Evolutionary conservation across 2,888 invertebrate species (phyloP).

Genomic region (Mellilla xanthometata): DNA sequence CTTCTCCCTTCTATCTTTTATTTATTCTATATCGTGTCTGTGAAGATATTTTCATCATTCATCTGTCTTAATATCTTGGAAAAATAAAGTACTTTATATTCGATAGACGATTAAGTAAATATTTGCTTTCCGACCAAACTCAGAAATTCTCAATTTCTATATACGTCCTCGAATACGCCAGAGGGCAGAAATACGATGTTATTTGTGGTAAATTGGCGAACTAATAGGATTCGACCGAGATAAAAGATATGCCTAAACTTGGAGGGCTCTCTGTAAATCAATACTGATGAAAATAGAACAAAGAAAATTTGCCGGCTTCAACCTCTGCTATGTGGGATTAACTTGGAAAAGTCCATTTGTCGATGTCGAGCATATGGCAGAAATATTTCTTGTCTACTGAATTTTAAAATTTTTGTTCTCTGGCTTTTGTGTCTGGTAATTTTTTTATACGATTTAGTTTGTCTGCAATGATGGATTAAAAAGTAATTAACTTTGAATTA

Average conservation of each 20-base stretch:
- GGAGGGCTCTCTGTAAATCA: slow-evolving; percentile 21
- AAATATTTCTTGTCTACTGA: slow-evolving; percentile 11
- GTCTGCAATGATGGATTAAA: too few species aligned
- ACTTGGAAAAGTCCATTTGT: slow-evolving; percentile 15
- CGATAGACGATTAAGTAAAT: too few species aligned
- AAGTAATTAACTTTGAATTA: too few species aligned
- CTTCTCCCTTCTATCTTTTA: too few species aligned
- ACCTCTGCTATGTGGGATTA: slow-evolving; percentile 18
- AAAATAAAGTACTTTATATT: too few species aligned
- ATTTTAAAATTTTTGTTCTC: too few species aligned
- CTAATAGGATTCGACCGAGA: slow-evolving; percentile 25
- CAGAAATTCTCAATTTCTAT: slow-evolving; percentile 1
- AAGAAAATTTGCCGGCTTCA: slow-evolving; percentile 14
- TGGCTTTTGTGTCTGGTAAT: too few species aligned
- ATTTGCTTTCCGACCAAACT: too few species aligned
- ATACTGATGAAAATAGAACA: slow-evolving; percentile 22
- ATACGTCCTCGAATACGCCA: slow-evolving; percentile 11
- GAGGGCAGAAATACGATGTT: slow-evolving; percentile 16
- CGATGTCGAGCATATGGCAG: slow-evolving; percentile 9
- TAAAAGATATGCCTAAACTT: slow-evolving; percentile 27
- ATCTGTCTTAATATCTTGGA: too few species aligned
- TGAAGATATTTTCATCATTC: too few species aligned
- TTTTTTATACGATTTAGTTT: too few species aligned
- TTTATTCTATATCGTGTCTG: too few species aligned
- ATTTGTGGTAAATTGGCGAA: slow-evolving; percentile 19